Percentiles rank a stretch among this genome's conserved stretches.
Conservation (phyloP, 1,140 invertebrate species). For the Drosophila pseudoobscura region DNA sequence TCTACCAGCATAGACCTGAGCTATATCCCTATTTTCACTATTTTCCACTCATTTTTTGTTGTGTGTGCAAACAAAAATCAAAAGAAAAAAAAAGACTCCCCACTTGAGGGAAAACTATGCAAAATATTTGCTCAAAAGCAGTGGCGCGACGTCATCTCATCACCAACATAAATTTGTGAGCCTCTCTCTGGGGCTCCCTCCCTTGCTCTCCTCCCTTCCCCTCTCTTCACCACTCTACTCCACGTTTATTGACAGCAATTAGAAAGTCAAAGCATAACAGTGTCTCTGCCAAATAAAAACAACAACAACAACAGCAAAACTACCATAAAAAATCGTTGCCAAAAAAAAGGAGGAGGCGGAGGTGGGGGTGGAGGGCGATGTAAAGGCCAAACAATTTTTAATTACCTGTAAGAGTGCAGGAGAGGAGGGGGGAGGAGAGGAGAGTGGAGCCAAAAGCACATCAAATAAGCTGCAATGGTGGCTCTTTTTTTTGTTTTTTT, state of each 20-base stretch:
- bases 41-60: slow-evolving; percentile 2
- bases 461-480: slow-evolving; percentile 47
- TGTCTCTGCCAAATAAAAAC: slow-evolving; percentile 39
- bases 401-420: slow-evolving; percentile 52
- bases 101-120: slow-evolving; percentile 56
- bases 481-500: not conserved
- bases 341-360: slow-evolving; percentile 14
- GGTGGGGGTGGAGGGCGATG: not conserved
- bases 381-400: slow-evolving; percentile 75
- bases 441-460: slow-evolving; percentile 34
- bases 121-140: slow-evolving; percentile 77
- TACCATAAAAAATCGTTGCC: slow-evolving; percentile 11
- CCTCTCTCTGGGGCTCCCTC: too few relatives aligned
- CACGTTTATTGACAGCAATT: slow-evolving; percentile 71
- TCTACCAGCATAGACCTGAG: slow-evolving; percentile 4
- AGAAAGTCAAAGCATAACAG: slow-evolving; percentile 76
- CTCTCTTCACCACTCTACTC: not conserved
- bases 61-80: not conserved
- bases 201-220: slow-evolving; percentile 1
- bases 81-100: slow-evolving; percentile 63
- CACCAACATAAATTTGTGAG: slow-evolving; percentile 53
- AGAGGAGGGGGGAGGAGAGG: too few relatives aligned
- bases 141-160: slow-evolving; percentile 4
- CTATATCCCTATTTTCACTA: slow-evolving; percentile 3
- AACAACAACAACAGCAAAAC: slow-evolving; percentile 2